Percentiles rank a stretch among this genome's conserved stretches.
These are phyloP conservation scores for Actinia tenebrosa DNA, from an alignment of 64 coral and sea anemone genomes.

Conservation along the genomic window DNA sequence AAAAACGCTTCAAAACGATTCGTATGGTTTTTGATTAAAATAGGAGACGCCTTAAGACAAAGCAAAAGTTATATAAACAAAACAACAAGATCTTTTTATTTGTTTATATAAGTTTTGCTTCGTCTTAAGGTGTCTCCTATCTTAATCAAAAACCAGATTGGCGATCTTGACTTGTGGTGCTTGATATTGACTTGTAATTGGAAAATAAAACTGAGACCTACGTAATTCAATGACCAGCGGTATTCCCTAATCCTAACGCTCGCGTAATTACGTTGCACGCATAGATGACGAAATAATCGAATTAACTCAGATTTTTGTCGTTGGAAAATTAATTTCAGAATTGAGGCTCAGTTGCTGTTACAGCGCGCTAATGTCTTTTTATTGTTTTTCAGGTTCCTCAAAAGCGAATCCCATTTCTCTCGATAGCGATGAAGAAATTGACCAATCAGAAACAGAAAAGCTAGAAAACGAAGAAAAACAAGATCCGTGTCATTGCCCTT, in stretches of 20 bases:
- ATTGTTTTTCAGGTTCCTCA: not conserved
- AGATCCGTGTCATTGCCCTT: not conserved
- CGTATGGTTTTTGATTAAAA: too few species aligned
- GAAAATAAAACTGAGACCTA: not conserved
- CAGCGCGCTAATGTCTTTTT: not conserved
- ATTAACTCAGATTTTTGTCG: not conserved
- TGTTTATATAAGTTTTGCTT: too few species aligned
- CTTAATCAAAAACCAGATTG: too few species aligned
- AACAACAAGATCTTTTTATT: too few species aligned
- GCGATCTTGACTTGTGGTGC: too few species aligned
- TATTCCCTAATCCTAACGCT: not conserved
- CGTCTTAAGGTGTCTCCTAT: too few species aligned
- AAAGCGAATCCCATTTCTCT: not conserved
- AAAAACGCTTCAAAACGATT: too few species aligned
- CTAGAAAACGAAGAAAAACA: not conserved
- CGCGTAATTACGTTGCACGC: slow-evolving; percentile 10
- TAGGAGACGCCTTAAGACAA: too few species aligned
- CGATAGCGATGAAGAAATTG: slow-evolving; percentile 6
- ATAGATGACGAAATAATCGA: slow-evolving; percentile 1
- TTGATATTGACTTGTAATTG: too few species aligned
- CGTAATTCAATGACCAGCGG: not conserved
- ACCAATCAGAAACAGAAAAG: not conserved
- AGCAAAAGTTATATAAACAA: too few species aligned
- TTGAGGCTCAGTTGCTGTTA: not conserved
- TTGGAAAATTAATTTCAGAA: not conserved